phyloP scores from a whole-genome alignment of 2,888 invertebrate species.

The Zygogramma bicolorata region DNA sequence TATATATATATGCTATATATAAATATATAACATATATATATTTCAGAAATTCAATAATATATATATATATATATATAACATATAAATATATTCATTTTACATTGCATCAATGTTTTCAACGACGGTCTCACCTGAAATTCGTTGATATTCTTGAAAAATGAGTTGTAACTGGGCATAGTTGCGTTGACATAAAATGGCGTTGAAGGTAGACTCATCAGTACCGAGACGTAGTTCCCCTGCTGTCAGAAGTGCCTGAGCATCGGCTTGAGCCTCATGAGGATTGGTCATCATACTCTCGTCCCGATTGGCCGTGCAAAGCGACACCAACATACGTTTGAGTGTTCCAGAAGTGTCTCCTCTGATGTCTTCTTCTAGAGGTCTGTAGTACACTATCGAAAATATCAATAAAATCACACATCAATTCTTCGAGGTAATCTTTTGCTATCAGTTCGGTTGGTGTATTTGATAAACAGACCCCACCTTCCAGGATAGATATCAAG shows the following conservation, averaged over 20 bases:
- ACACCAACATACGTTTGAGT: conserved; percentile 49
- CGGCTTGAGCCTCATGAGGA: conserved; percentile 38
- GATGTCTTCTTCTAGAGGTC: conserved; percentile 47
- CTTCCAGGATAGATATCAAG: too few species aligned
- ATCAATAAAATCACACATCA: too few species aligned
- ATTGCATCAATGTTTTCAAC: neutral
- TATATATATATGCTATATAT: too few species aligned
- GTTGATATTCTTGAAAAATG: conserved; percentile 75
- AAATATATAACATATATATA: too few species aligned
- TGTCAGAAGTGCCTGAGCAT: conserved; percentile 45
- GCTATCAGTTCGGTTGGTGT: too few species aligned
- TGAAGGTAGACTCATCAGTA: conserved; percentile 88
- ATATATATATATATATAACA: too few species aligned
- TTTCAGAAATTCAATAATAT: too few species aligned
- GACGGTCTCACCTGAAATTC: conserved; percentile 71
- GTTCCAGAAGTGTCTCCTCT: conserved; percentile 48
- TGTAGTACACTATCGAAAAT: conserved; percentile 45
- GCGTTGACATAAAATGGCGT: conserved; percentile 83
- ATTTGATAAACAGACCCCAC: too few species aligned
- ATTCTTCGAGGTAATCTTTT: too few species aligned
- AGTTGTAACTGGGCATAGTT: conserved; percentile 74
- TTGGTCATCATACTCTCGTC: conserved; percentile 42
- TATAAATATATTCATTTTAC: too few species aligned
- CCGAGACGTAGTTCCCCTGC: conserved; percentile 72
- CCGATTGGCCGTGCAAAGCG: conserved; percentile 46